phyloP scores from a whole-genome alignment of 1,140 invertebrate species.

The Lepidurus apus region DNA sequence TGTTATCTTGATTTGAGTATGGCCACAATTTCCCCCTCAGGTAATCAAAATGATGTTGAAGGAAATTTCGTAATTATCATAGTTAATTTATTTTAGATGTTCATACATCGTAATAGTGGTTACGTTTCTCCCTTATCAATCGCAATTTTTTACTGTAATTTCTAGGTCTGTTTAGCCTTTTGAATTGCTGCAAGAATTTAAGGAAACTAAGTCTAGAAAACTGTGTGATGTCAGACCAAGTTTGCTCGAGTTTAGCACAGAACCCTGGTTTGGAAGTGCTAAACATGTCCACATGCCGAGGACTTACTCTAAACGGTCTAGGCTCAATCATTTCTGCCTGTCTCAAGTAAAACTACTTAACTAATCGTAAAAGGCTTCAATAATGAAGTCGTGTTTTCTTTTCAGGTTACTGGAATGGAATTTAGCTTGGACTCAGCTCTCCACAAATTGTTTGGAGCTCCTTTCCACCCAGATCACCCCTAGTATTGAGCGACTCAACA shows the following conservation, averaged over 20 bases:
- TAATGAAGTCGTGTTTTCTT: constrained; percentile 38
- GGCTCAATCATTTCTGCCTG: constrained; percentile 56
- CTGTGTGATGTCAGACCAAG: constrained; percentile 55
- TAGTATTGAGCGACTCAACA: constrained; percentile 64
- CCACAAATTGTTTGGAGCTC: constrained; percentile 53
- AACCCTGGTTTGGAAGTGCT: constrained; percentile 62
- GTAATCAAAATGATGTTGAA: constrained; percentile 38
- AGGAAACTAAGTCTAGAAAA: constrained; percentile 79
- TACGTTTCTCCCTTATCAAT: no score
- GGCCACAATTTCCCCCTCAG: constrained; percentile 55
- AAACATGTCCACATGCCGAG: constrained; percentile 67
- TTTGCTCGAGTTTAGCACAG: constrained; percentile 58
- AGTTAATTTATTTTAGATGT: no score
- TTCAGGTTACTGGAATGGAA: constrained; percentile 67
- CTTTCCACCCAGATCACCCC: constrained; percentile 58
- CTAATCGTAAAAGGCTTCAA: constrained; percentile 30
- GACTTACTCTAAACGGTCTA: constrained; percentile 56
- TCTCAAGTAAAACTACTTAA: constrained; percentile 51
- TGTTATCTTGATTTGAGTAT: constrained; percentile 81
- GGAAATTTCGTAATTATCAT: no score
- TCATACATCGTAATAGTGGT: no score
- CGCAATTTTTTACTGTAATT: constrained; percentile 29
- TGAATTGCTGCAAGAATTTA: constrained; percentile 61
- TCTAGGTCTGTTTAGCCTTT: constrained; percentile 53
- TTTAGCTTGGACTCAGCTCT: constrained; percentile 72